Conservation (phyloP, 2,888 invertebrate species). For the Nephrotoma guestfalica region DNA sequence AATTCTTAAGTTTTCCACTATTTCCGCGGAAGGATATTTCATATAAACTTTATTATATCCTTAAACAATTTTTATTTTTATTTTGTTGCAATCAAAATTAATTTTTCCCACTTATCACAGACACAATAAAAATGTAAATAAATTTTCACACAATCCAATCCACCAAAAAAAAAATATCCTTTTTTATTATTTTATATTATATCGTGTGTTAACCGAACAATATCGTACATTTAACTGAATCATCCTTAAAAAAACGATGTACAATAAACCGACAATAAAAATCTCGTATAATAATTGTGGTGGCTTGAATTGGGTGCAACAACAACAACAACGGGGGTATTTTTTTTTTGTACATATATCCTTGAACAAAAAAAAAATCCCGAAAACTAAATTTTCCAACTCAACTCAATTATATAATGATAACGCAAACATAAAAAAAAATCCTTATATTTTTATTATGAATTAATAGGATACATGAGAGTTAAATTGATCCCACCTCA, state of each 20-base stretch:
- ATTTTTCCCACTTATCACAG: not conserved
- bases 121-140: not conserved
- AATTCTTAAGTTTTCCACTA: not conserved
- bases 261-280: not conserved
- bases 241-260: not conserved
- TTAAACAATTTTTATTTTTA: not conserved
- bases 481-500: conserved; percentile 2
- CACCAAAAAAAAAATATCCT: not conserved
- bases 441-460: not conserved
- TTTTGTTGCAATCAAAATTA: not conserved
- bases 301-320: not conserved
- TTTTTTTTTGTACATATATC: not conserved
- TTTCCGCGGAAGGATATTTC: not conserved
- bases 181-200: not conserved
- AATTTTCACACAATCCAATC: not conserved
- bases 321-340: not conserved
- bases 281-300: not conserved
- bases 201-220: conserved; percentile 1
- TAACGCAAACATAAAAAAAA: not conserved
- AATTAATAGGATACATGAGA: not conserved
- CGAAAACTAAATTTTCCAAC: conserved; percentile 1
- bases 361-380: not conserved
- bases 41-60: not conserved
- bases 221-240: conserved; percentile 2
- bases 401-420: conserved; percentile 5